Evolutionary conservation across 1,140 invertebrate genomes (phyloP), one percentile per base, ranked within the genome.

Genomic region (Lerema accius): DNA sequence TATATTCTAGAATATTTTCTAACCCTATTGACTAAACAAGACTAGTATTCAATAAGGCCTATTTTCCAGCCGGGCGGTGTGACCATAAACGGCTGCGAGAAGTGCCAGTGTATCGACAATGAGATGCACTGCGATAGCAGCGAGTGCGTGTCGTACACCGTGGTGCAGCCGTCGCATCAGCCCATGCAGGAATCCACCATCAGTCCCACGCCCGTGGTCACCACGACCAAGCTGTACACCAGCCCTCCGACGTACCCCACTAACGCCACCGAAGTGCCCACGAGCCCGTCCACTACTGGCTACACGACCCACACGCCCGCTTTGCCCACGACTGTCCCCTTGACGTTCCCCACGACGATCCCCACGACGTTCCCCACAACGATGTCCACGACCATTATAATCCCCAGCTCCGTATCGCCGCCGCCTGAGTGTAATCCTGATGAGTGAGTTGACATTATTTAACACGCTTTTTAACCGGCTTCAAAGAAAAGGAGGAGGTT

Each of bases 41-140:
- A 2, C 19, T 5, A 23, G 5, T 23, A 23, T 23, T 23, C 19
- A 23, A 23, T 5, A 5, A 23, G 28, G 28, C 9, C 7, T 3
- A 39, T 1, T 37, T 80, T 80, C 4, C 71, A 94, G 92, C 94
- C 95, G 3, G 94, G 94, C 3, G 90, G 89, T 4, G 84, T 94
- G 0, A 71, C 91, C n/a, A 92, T 92, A 48, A 91, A 92, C 4
- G 91, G 92, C 0, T 96, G 95, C 70, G 91, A 93, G 74, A 91
- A 92, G 11, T 97, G 96, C 69, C 95, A 96, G 69, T 97, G 96
- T 70, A 83, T 96, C 0, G 92, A 95, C 69, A 96, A 96, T 82
- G 92, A 91, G n/a, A 93, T 95, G 64, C 86, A 93, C 49, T 95
- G 95, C 78, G 93, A 93, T 78, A 85, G 84, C 63, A 92, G 83